These are phyloP conservation scores for Hyperoplus lanceolatus DNA, from an alignment of 2,797 vertebrate genomes.

Conservation along the genomic window DNA sequence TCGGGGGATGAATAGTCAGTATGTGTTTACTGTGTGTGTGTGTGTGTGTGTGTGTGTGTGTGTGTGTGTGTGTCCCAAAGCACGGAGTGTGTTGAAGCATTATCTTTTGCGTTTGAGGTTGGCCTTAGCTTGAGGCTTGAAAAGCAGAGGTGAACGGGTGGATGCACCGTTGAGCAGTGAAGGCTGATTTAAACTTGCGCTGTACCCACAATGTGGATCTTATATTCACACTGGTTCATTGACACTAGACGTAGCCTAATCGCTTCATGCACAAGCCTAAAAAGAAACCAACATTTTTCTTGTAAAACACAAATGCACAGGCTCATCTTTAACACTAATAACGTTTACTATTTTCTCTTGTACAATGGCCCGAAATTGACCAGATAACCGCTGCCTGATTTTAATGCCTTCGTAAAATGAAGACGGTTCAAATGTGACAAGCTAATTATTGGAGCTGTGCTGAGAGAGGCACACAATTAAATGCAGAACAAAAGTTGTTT, in stretches of 20 bases:
- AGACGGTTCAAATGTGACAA: conserved; percentile 61
- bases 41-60: conserved; percentile 27
- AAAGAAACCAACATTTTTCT: not conserved
- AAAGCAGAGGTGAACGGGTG: conserved; percentile 65
- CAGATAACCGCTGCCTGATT: conserved; percentile 42
- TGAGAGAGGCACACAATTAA: conserved; percentile 62
- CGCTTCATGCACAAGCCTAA: conserved; percentile 3
- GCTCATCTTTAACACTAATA: conserved; percentile 14
- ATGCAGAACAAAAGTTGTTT: conserved; percentile 54
- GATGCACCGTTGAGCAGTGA: conserved; percentile 72
- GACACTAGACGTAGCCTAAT: conserved; percentile 18
- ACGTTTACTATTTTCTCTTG: not conserved
- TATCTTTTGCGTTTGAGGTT: conserved; percentile 66
- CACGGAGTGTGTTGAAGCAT: conserved; percentile 59
- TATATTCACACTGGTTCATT: conserved; percentile 42
- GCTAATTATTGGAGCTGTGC: conserved; percentile 56
- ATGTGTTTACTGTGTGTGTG: conserved; percentile 30
- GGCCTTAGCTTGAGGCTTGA: conserved; percentile 61
- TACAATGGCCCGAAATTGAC: conserved; percentile 20
- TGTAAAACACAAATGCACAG: conserved; percentile 3
- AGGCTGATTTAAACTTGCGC: conserved; percentile 52
- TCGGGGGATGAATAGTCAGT: conserved; percentile 49
- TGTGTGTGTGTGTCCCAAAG: conserved; percentile 41
- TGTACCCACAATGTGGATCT: conserved; percentile 41
- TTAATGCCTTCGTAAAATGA: conserved; percentile 52